Percentiles rank a stretch among this genome's conserved stretches.
Conservation (phyloP, 2,113 vertebrate species). For the Chaetorhynchus papuensis region DNA sequence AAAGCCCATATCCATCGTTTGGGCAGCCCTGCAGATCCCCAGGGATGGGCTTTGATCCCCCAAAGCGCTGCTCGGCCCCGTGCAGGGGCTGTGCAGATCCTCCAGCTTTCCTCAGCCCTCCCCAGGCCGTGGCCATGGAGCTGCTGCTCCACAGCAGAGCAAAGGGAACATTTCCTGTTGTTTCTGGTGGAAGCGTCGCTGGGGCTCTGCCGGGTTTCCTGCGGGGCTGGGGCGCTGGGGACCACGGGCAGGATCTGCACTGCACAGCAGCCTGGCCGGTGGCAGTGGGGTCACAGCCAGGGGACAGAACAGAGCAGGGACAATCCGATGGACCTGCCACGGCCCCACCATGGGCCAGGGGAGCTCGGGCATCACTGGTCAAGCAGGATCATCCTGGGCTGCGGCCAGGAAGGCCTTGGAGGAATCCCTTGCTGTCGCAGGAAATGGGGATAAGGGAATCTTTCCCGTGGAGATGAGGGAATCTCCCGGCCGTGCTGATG, state of each 20-base stretch:
- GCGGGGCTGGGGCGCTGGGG: neutral
- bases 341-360: rapidly evolving
- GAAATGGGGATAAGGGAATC: neutral
- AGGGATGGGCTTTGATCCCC: neutral
- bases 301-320: neutral
- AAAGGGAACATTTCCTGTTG: neutral
- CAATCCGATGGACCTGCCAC: rapidly evolving
- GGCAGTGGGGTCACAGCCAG: rapidly evolving
- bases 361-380: rapidly evolving
- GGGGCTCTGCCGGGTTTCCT: neutral
- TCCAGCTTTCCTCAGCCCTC: neutral
- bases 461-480: rapidly evolving
- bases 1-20: neutral
- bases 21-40: neutral
- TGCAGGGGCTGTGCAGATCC: neutral
- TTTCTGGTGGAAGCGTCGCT: neutral
- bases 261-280: rapidly evolving
- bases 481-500: neutral
- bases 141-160: neutral
- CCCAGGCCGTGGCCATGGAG: neutral
- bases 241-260: neutral
- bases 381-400: neutral
- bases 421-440: neutral
- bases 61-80: rapidly evolving
- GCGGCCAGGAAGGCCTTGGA: rapidly evolving